phyloP scores from a whole-genome alignment of 2,888 invertebrate species.

The Hartigia nigra region DNA sequence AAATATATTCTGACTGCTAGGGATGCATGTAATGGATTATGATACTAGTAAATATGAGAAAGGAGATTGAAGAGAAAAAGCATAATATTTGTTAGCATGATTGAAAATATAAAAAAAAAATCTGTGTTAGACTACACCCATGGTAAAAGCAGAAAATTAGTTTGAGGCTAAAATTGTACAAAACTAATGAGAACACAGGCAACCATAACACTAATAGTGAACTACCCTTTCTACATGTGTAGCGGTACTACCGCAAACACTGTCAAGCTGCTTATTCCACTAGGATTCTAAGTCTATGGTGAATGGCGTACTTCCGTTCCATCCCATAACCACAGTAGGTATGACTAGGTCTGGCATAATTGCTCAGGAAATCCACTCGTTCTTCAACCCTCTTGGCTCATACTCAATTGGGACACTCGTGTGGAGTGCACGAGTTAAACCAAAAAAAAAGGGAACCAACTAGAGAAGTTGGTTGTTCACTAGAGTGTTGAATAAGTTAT shows the following conservation, averaged over 20 bases:
- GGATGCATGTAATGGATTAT: neutral
- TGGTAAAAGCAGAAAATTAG: neutral
- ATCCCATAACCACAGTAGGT: slow-evolving; percentile 30
- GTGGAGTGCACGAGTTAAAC: neutral
- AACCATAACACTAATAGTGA: too few relatives aligned
- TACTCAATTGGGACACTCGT: neutral
- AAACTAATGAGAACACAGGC: neutral
- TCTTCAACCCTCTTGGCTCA: neutral
- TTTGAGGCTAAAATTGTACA: neutral
- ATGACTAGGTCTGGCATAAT: slow-evolving; percentile 37
- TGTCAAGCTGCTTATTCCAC: slow-evolving; percentile 1
- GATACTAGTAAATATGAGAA: neutral
- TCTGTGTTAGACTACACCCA: neutral
- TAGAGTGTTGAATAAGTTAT: neutral
- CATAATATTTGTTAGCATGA: neutral
- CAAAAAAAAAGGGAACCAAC: neutral
- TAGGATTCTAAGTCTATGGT: neutral
- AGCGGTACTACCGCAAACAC: slow-evolving; percentile 31
- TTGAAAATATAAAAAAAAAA: neutral
- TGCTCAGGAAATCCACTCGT: slow-evolving; percentile 24
- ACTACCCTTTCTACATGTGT: slow-evolving; percentile 19
- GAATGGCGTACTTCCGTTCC: slow-evolving; percentile 15
- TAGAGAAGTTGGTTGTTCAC: neutral
- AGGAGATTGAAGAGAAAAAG: neutral
- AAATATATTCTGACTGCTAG: neutral